Evolutionary conservation across 2,113 vertebrate genomes (phyloP).

Genomic region (Ptilorrhoa leucosticta): DNA sequence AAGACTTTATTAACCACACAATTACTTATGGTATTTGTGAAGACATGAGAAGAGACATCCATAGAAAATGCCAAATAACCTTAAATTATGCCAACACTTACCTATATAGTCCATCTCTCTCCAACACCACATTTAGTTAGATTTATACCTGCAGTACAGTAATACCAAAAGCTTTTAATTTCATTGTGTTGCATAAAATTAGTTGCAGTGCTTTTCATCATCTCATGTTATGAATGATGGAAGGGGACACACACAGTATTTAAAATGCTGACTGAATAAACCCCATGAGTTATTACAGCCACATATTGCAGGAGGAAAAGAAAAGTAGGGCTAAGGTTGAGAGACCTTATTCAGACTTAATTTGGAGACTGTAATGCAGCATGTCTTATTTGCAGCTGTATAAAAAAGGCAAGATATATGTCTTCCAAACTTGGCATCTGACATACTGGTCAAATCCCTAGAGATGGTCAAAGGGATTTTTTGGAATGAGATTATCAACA

Average conservation of each 20-base stretch:
- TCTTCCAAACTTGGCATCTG: neutral
- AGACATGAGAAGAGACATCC: conserved; percentile 1
- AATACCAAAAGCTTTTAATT: conserved; percentile 42
- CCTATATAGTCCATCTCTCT: neutral
- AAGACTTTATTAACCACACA: neutral
- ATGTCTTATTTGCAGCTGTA: neutral
- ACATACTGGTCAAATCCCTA: neutral
- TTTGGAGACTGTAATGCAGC: neutral
- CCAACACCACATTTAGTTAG: conserved; percentile 6
- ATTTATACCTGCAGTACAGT: conserved; percentile 32
- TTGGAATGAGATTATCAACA: neutral
- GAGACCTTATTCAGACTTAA: neutral
- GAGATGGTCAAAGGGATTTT: neutral
- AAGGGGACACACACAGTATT: neutral
- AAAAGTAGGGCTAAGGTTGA: neutral
- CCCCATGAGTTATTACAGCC: neutral
- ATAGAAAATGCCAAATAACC: neutral
- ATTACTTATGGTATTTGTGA: conserved; percentile 11
- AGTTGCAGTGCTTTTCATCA: conserved; percentile 21
- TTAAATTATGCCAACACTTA: conserved; percentile 39
- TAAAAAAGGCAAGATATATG: neutral
- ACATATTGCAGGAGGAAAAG: neutral
- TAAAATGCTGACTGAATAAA: conserved; percentile 33
- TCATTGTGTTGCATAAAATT: conserved; percentile 57
- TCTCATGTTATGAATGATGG: conserved; percentile 8